Conservation (phyloP, 1,140 invertebrate species). For the Notospermus geniculatus region DNA sequence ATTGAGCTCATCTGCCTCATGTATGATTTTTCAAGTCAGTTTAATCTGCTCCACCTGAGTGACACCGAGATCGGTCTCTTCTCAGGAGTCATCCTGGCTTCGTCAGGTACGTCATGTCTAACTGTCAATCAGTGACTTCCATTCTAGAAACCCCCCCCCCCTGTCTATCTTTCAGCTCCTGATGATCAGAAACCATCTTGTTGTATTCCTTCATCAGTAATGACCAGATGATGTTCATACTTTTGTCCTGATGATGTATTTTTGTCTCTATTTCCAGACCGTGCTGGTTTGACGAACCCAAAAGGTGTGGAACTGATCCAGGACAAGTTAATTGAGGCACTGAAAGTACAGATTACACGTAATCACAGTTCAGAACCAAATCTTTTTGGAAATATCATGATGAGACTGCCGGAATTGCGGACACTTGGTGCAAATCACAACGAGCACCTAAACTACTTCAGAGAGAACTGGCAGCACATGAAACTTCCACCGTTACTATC, state of each 20-base stretch:
- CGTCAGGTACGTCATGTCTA: slow-evolving; percentile 62
- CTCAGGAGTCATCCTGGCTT: slow-evolving; percentile 80
- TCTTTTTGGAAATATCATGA: slow-evolving; percentile 68
- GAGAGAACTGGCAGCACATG: slow-evolving; percentile 81
- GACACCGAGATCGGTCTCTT: slow-evolving; percentile 90
- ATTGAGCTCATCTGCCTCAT: slow-evolving; percentile 75
- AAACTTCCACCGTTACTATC: slow-evolving; percentile 88
- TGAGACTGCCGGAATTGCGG: slow-evolving; percentile 75
- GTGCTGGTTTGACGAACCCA: slow-evolving; percentile 73
- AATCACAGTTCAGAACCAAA: slow-evolving; percentile 62
- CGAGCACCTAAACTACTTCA: slow-evolving; percentile 85
- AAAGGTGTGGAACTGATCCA: slow-evolving; percentile 78
- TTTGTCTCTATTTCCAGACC: slow-evolving; percentile 52
- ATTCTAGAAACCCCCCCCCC: not conserved
- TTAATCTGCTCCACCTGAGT: slow-evolving; percentile 73
- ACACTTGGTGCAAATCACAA: slow-evolving; percentile 80
- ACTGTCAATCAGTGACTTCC: not conserved
- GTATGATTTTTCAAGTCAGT: slow-evolving; percentile 54
- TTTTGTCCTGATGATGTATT: not conserved
- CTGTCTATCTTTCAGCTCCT: not conserved
- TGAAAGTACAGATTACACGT: slow-evolving; percentile 70
- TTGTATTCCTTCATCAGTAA: not conserved
- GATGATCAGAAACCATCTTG: no score
- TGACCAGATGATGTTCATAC: not conserved
- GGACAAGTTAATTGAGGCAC: slow-evolving; percentile 80